Percentiles rank a stretch among this genome's conserved stretches.
phyloP scores from a whole-genome alignment of 2,888 invertebrate species.

The Drosophila borborema region DNA sequence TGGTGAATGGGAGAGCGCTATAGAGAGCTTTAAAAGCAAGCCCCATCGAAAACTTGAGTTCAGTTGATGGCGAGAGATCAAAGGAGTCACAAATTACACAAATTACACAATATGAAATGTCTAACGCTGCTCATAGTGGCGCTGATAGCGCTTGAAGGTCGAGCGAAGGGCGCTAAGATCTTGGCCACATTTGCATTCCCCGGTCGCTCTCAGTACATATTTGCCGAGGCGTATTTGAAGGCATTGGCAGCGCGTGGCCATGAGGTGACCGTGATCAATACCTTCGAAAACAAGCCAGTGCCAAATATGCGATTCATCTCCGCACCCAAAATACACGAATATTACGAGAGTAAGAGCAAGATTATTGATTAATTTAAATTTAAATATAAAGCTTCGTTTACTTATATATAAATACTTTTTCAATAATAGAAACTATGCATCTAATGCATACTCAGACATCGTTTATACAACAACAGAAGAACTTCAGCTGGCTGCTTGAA shows the following conservation, averaged over 20 bases:
- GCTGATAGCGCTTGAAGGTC: constrained; percentile 24
- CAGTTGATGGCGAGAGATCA: constrained; percentile 16
- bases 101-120: constrained; percentile 39
- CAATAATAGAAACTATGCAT: constrained; percentile 35
- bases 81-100: not conserved
- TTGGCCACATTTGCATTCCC: constrained; percentile 66
- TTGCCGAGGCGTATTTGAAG: constrained; percentile 58
- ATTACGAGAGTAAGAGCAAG: constrained; percentile 25
- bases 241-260: constrained; percentile 80
- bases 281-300: constrained; percentile 48
- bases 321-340: constrained; percentile 34
- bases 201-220: constrained; percentile 38
- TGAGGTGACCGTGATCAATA: constrained; percentile 81
- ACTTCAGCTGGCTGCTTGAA: not conserved
- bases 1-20: not conserved
- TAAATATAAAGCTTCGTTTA: not conserved
- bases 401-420: not conserved
- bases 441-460: fast-evolving
- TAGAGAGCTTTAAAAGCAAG: constrained; percentile 11
- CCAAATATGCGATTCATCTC: constrained; percentile 62
- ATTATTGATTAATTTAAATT: fast-evolving
- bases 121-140: constrained; percentile 3
- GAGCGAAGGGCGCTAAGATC: constrained; percentile 60
- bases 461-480: constrained; percentile 29
- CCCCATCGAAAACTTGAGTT: not conserved